A percentile compares a stretch with the other conserved stretches of the same genome.
These are phyloP conservation scores for Mallotus villosus DNA, from an alignment of 2,797 vertebrate species.

Conservation along the genomic window DNA sequence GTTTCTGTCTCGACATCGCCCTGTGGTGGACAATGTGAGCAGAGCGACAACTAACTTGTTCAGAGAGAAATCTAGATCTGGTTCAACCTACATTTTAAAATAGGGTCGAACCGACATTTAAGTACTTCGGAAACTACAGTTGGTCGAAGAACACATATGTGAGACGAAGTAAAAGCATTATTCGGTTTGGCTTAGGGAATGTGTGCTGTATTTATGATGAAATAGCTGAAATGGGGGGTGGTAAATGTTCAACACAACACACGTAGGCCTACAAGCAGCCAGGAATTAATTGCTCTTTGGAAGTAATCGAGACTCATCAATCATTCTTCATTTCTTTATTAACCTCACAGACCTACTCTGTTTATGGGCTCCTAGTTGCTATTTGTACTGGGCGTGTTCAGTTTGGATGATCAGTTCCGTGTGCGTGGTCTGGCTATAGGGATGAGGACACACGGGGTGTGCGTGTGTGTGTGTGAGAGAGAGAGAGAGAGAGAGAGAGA, in stretches of 20 bases:
- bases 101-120: too few species aligned
- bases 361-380: constrained; percentile 44
- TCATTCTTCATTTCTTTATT: constrained; percentile 16
- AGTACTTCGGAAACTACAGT: too few species aligned
- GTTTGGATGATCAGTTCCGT: constrained; percentile 46
- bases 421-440: constrained; percentile 28
- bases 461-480: not conserved
- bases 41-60: too few species aligned
- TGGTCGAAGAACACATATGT: too few species aligned
- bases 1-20: too few species aligned
- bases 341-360: constrained; percentile 18
- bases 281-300: constrained; percentile 3
- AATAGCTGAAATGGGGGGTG: not conserved
- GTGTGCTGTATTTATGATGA: not conserved
- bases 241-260: not conserved
- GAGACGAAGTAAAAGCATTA: not conserved
- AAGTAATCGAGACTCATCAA: constrained; percentile 12
- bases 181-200: not conserved
- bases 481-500: not conserved
- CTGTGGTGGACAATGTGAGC: too few species aligned
- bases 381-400: constrained; percentile 32
- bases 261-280: constrained; percentile 1
- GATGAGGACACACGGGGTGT: not conserved
- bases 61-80: too few species aligned
- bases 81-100: not conserved